Evolutionary conservation across 2,113 vertebrate genomes (phyloP).

Genomic region (Conger conger): DNA sequence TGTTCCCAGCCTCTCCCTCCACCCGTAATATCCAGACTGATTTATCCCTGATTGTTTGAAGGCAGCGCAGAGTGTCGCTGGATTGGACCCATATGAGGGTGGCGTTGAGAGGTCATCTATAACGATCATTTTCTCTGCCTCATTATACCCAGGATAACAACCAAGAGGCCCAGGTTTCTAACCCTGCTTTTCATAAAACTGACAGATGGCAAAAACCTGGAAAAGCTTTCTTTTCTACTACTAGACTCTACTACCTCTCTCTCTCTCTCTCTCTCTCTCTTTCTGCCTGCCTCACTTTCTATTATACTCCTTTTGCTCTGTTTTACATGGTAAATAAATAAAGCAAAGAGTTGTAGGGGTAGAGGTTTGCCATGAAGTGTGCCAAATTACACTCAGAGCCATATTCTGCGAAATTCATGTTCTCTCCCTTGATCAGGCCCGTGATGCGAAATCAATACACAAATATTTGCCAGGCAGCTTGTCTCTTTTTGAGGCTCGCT

Average conservation of each 20-base stretch:
- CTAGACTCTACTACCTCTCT: slow-evolving; percentile 56
- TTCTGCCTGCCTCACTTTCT: slow-evolving; percentile 49
- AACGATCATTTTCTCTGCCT: slow-evolving; percentile 72
- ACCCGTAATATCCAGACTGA: slow-evolving; percentile 63
- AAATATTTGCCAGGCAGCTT: slow-evolving; percentile 58
- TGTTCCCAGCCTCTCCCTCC: slow-evolving; percentile 57
- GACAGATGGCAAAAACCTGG: slow-evolving; percentile 72
- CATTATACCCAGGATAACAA: slow-evolving; percentile 67
- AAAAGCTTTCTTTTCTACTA: slow-evolving; percentile 62
- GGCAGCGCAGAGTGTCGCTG: slow-evolving; percentile 49
- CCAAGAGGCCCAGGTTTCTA: slow-evolving; percentile 70
- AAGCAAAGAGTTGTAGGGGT: slow-evolving; percentile 39
- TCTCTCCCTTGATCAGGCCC: slow-evolving; percentile 51
- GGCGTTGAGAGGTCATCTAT: slow-evolving; percentile 67
- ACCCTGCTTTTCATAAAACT: slow-evolving; percentile 70
- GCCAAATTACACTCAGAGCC: slow-evolving; percentile 59
- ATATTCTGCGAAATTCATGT: slow-evolving; percentile 52
- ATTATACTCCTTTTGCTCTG: slow-evolving; percentile 42
- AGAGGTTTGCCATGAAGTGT: slow-evolving; percentile 39
- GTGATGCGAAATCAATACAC: slow-evolving; percentile 46
- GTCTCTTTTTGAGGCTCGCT: slow-evolving; percentile 44
- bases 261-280: slow-evolving; percentile 50
- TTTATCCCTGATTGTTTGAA: slow-evolving; percentile 72
- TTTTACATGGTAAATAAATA: slow-evolving; percentile 62
- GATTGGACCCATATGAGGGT: slow-evolving; percentile 69